These are phyloP conservation scores for Pachycephala philippinensis DNA, from an alignment of 2,113 vertebrate genomes.

Conservation along the genomic window DNA sequence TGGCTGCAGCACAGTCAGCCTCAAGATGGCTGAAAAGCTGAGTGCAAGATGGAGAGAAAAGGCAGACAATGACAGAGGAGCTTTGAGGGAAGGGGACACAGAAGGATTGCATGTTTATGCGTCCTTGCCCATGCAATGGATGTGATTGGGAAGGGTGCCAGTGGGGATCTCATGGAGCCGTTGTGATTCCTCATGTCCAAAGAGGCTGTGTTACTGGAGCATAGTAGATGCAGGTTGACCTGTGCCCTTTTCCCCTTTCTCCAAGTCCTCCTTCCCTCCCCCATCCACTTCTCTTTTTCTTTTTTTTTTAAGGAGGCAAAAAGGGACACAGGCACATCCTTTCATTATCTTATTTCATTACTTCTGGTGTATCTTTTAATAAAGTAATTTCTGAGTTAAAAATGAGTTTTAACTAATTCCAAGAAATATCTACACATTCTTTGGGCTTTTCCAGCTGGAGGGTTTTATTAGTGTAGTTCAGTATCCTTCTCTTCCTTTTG, in stretches of 20 bases:
- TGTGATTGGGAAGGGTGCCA: neutral
- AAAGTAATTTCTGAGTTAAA: neutral
- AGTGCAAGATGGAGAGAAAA: neutral
- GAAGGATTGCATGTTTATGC: neutral
- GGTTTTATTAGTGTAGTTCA: neutral
- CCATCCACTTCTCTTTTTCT: neutral
- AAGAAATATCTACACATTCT: neutral
- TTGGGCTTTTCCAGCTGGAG: neutral
- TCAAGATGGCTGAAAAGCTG: constrained; percentile 6
- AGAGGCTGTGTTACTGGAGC: neutral
- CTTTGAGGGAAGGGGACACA: neutral
- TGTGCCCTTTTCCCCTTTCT: neutral
- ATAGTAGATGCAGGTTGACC: neutral
- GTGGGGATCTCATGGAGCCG: neutral
- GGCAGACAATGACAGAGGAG: neutral
- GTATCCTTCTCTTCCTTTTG: neutral
- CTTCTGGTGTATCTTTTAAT: neutral
- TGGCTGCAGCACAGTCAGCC: neutral
- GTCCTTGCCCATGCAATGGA: neutral
- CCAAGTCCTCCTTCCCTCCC: neutral
- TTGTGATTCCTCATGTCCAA: neutral
- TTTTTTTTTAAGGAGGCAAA: neutral
- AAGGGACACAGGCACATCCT: neutral
- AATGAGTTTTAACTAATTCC: neutral
- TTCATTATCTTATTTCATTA: constrained; percentile 2